Conservation (phyloP, 2,888 invertebrate species). For the Cephus nigrinus region DNA sequence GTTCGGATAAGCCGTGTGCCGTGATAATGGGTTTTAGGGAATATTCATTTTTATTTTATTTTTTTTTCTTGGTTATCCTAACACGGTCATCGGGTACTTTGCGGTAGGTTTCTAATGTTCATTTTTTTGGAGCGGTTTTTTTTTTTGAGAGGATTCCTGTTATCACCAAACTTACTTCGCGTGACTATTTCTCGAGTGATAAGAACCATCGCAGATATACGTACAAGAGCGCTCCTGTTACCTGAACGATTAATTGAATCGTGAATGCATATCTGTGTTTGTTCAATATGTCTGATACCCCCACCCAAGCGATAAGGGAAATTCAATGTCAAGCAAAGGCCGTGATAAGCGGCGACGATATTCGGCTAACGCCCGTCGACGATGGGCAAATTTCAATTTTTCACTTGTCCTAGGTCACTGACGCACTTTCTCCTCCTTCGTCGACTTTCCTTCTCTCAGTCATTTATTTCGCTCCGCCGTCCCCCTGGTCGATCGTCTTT, state of each 20-base stretch:
- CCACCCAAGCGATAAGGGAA: constrained; percentile 30
- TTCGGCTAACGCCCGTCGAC: constrained; percentile 12
- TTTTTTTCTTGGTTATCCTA: too few species aligned
- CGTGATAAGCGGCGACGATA: constrained; percentile 18
- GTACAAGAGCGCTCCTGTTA: neutral
- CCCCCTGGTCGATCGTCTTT: neutral
- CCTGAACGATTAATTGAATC: neutral
- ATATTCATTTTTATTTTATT: too few species aligned
- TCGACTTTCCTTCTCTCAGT: too few species aligned
- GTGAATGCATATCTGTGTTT: neutral
- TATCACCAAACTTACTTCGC: neutral
- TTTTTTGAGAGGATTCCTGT: neutral
- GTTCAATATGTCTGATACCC: neutral
- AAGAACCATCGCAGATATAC: neutral
- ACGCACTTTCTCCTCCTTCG: neutral
- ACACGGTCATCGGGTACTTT: too few species aligned
- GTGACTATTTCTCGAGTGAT: neutral
- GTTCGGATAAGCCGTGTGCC: accelerated
- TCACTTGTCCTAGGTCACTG: constrained; percentile 33
- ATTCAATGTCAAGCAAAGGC: constrained; percentile 46
- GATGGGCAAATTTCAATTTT: neutral
- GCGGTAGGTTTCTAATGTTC: too few species aligned
- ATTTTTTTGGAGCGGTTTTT: neutral
- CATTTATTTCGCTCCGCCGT: accelerated
- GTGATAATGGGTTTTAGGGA: too few species aligned